Base-by-base conservation (phyloP, 2,113 vertebrate genomes). In the Fregetta grallaria region DNA sequence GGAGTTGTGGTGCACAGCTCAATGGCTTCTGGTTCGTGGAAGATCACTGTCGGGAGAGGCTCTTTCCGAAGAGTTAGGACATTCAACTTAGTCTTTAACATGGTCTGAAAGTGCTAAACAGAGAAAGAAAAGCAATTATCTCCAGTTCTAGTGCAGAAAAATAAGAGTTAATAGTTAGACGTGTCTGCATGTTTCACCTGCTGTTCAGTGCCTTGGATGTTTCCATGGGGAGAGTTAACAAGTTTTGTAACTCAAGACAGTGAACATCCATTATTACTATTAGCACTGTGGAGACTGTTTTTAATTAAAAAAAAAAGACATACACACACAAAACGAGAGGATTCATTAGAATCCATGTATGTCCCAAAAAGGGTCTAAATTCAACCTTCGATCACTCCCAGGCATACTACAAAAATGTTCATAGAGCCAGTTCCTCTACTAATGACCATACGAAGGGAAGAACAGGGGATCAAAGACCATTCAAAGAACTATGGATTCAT, bases 41-140 rank as follows among this genome's bases (percentile, higher is more conserved):
- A 99, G 97, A 99, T 99, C 97, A 99, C 99, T 1, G 99, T 98
- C 5, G 99, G 99, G 87, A 99, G 97, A 40, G 99, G 99, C 65
- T 99, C 99, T 90, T 99, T 99, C 94, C 98, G 99, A 97, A 99
- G 98, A 55, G 99, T 99, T 96, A 99, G 98, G 97, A 99, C 99
- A 97, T 99, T 99, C 94, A 99, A 76, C 97, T 99, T 99, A 36
- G 99, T 99, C 98, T 99, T 99, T 98, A 99, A 97, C 99, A 99
- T 99, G 97, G 99, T 99, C 98, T 99, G 99, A 97, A 99, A 99
- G 98, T 99, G 99, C 99, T 99, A 96, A 91, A 97, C 78, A 94
- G 40, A 98, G 52, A 91, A 90, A 95, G 58, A 97, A 94, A 94
- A 94, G 30, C 44, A 88, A 83, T 93, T 90, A 95, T 44, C 52